Conservation (phyloP, 2,113 vertebrate genomes). For the Nettapus auritus region DNA sequence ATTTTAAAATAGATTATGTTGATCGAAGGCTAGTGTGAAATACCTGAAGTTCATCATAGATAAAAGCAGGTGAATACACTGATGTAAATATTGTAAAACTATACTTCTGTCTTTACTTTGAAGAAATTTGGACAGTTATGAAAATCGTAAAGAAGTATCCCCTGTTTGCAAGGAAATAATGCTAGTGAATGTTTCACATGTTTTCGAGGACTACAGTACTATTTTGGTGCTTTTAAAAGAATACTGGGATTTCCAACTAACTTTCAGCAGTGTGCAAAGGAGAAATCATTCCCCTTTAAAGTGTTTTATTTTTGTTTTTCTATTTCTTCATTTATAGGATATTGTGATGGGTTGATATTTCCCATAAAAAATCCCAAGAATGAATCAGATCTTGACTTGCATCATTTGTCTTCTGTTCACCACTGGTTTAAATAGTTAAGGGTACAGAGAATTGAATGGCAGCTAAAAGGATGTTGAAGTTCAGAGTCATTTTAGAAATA, state of each 20-base stretch:
- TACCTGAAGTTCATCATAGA: background rate
- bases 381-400: background rate
- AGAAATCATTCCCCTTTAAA: background rate
- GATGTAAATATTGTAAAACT: background rate
- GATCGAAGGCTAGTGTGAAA: background rate
- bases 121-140: background rate
- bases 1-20: background rate
- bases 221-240: background rate
- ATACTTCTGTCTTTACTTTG: background rate
- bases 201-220: background rate
- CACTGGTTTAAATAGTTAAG: background rate
- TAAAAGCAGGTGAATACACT: background rate
- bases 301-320: background rate
- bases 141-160: background rate
- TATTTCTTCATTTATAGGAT: background rate
- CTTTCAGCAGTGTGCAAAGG: background rate
- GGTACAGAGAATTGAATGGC: background rate
- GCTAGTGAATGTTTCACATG: slow-evolving; percentile 1
- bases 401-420: background rate
- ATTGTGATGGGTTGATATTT: background rate
- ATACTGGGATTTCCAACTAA: background rate
- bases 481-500: background rate
- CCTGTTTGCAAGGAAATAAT: background rate
- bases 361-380: background rate
- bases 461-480: background rate